Percentiles rank a stretch among this genome's conserved stretches.
phyloP scores from a whole-genome alignment of 2,888 invertebrate species.

The Liopterus haemorrhoidalis region DNA sequence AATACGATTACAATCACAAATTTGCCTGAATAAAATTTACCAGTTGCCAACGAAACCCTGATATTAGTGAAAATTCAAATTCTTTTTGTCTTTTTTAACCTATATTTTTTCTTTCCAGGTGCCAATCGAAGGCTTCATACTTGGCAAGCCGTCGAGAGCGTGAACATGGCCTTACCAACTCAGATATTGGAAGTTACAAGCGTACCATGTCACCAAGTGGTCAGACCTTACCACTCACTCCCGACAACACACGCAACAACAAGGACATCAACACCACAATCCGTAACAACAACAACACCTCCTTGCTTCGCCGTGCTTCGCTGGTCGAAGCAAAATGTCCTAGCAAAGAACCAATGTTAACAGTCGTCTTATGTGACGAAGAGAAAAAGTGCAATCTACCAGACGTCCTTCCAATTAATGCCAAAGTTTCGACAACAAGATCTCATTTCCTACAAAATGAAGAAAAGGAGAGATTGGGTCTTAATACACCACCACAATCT shows the following conservation, averaged over 20 bases:
- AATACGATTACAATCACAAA: too few relatives aligned
- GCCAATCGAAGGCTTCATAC: slow-evolving; percentile 72
- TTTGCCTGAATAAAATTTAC: too few relatives aligned
- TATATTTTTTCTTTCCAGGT: slow-evolving; percentile 51
- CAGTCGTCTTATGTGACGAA: not conserved
- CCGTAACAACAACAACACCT: slow-evolving; percentile 36
- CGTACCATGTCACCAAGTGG: slow-evolving; percentile 65
- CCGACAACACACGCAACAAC: slow-evolving; percentile 31
- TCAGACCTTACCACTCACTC: slow-evolving; percentile 37
- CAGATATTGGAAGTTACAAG: slow-evolving; percentile 69
- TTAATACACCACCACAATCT: not conserved
- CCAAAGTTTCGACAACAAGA: slow-evolving; percentile 44
- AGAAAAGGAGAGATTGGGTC: not conserved
- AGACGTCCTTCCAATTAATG: slow-evolving; percentile 53
- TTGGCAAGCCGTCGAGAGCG: slow-evolving; percentile 65
- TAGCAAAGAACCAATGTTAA: slow-evolving; percentile 35
- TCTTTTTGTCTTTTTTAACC: not conserved
- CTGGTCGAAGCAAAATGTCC: slow-evolving; percentile 40
- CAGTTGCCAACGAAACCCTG: not conserved
- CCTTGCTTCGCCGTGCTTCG: slow-evolving; percentile 40
- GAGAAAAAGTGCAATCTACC: slow-evolving; percentile 45
- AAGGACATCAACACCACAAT: slow-evolving; percentile 30
- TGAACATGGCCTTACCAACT: slow-evolving; percentile 59
- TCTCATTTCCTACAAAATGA: slow-evolving; percentile 36
- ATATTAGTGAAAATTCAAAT: not conserved